These are phyloP conservation scores for Macroglossus sobrinus DNA, from an alignment of 2,113 vertebrate genomes.

Conservation along the genomic window DNA sequence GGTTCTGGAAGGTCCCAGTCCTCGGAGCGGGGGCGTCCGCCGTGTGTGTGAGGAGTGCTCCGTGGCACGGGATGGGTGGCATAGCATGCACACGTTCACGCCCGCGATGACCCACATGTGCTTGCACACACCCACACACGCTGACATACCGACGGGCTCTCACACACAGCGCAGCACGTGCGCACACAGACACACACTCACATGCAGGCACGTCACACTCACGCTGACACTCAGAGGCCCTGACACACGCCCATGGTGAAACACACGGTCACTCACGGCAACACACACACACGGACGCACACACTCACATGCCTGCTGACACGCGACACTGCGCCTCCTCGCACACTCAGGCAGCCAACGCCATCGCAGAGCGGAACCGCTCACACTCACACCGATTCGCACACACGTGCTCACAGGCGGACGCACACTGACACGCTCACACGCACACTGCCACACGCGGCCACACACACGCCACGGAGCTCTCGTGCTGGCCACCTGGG, in stretches of 20 bases:
- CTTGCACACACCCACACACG: not conserved
- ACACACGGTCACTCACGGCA: not conserved
- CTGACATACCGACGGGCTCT: not conserved
- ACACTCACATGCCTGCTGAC: not conserved
- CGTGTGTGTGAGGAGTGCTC: constrained; percentile 26
- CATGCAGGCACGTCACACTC: not conserved
- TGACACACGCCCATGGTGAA: not conserved
- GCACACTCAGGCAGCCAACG: not conserved
- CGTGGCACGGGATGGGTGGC: not conserved
- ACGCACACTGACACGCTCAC: not conserved
- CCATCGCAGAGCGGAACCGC: no score
- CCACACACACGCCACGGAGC: not conserved
- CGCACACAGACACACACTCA: no score
- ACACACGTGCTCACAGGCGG: no score
- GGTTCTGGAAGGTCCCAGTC: constrained; percentile 52
- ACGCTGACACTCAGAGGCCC: no score
- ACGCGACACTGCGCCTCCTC: no score
- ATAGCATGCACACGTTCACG: not conserved
- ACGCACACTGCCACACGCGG: not conserved
- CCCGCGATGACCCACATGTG: rapidly evolving
- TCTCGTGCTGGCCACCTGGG: constrained; percentile 40
- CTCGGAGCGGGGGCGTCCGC: constrained; percentile 72
- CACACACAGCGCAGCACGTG: no score
- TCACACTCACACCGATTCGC: not conserved
- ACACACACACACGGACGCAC: not conserved